Evolutionary conservation across 2,888 invertebrate species (phyloP).

Genomic region (Megamerina dolium): DNA sequence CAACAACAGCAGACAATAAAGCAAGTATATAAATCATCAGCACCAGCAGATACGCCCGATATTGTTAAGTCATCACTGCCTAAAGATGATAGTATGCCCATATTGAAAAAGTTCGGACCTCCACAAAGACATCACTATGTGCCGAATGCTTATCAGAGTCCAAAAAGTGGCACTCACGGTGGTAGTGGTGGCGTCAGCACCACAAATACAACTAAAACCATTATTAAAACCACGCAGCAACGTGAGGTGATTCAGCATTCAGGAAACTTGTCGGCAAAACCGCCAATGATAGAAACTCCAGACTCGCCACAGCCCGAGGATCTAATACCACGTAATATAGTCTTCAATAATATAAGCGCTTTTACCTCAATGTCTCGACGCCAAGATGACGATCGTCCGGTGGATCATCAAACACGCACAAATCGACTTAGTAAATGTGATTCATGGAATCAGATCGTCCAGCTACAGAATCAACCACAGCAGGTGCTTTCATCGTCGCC

Average conservation of each 20-base stretch:
- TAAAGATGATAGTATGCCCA: conserved; percentile 42
- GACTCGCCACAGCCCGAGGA: conserved; percentile 41
- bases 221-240: background rate
- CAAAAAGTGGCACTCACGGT: conserved; percentile 16
- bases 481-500: conserved; percentile 38
- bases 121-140: conserved; percentile 45
- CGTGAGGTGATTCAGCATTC: conserved; percentile 20
- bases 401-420: conserved; percentile 20
- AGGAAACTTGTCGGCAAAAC: conserved; percentile 25
- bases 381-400: conserved; percentile 5
- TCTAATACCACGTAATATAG: conserved; percentile 44
- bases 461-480: conserved; percentile 36
- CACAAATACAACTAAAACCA: conserved; percentile 5
- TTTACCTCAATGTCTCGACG: conserved; percentile 42
- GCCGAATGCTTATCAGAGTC: conserved; percentile 46
- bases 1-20: conserved; percentile 11
- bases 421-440: conserved; percentile 62
- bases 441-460: conserved; percentile 70
- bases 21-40: conserved; percentile 40
- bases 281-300: conserved; percentile 42
- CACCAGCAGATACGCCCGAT: conserved; percentile 44
- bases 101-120: conserved; percentile 46
- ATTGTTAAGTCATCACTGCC: conserved; percentile 46
- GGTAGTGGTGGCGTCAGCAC: conserved; percentile 14
- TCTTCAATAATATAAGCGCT: conserved; percentile 44